These are phyloP conservation scores for Polyodon spathula DNA, from an alignment of 2,113 vertebrate species.

Conservation along the genomic window DNA sequence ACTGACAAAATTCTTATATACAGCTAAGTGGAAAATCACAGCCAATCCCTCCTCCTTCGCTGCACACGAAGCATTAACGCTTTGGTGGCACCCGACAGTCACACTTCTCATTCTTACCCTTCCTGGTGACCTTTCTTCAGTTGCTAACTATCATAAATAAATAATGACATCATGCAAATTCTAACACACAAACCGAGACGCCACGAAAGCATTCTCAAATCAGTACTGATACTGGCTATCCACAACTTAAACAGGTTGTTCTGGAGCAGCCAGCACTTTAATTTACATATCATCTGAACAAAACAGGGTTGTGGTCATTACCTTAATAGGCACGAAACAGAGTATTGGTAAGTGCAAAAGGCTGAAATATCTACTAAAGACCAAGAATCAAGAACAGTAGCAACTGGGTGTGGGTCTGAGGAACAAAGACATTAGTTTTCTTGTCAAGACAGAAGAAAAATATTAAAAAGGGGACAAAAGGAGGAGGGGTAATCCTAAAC, in stretches of 20 bases:
- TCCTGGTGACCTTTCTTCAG: conserved; percentile 17
- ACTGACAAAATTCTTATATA: conserved; percentile 21
- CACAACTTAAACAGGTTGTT: background rate
- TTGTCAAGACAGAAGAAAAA: no score
- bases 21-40: conserved; percentile 14
- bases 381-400: no score
- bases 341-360: no score
- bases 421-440: no score
- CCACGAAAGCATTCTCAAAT: background rate
- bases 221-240: background rate
- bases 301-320: no score
- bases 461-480: no score
- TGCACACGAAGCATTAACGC: conserved; percentile 12
- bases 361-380: no score
- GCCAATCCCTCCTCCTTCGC: background rate
- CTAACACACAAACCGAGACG: background rate
- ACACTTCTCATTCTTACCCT: background rate
- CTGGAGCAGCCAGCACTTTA: background rate
- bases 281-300: no score
- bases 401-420: no score
- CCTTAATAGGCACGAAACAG: no score
- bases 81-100: conserved; percentile 15
- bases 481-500: no score
- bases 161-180: background rate
- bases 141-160: background rate